Percentiles rank a stretch among this genome's conserved stretches.
Evolutionary conservation across 2,113 vertebrate genomes (phyloP).

Genomic region (Onychostruthus taczanowskii): DNA sequence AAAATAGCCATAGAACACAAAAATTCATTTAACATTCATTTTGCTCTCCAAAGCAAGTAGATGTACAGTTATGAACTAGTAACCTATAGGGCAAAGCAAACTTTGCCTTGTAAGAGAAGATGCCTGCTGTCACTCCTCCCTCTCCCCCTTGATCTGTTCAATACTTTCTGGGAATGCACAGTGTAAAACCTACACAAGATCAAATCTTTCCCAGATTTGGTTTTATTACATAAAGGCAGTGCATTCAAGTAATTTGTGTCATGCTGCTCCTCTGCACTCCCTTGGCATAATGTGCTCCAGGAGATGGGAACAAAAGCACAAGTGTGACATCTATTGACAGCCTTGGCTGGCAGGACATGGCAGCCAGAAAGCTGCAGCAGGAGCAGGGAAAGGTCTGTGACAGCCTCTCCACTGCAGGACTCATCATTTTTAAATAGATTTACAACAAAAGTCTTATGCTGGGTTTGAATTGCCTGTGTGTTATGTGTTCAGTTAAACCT

Average conservation of each 20-base stretch:
- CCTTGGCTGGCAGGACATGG: not conserved
- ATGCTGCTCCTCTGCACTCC: not conserved
- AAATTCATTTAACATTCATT: not conserved
- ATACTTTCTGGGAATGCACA: not conserved
- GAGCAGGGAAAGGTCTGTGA: not conserved
- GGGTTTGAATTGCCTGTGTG: not conserved
- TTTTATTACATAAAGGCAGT: slow-evolving; percentile 37
- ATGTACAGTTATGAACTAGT: not conserved
- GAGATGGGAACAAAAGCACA: slow-evolving; percentile 6
- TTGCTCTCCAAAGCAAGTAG: not conserved
- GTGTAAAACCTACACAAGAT: slow-evolving; percentile 38
- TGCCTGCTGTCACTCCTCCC: not conserved
- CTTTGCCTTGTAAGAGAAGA: not conserved
- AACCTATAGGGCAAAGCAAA: not conserved
- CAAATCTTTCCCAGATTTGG: slow-evolving; percentile 1
- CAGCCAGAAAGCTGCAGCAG: not conserved
- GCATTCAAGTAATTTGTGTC: slow-evolving; percentile 36
- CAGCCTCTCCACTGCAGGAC: not conserved
- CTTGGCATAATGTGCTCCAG: not conserved
- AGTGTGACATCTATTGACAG: slow-evolving; percentile 68
- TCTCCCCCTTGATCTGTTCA: not conserved
- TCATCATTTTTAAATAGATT: not conserved
- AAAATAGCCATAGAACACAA: not conserved
- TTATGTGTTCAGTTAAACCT: not conserved
- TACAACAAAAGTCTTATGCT: not conserved